Evolutionary conservation across 1,140 invertebrate species (phyloP), one percentile per base, ranked within the genome.

Genomic region (Pseudomyrmex cubaensis): DNA sequence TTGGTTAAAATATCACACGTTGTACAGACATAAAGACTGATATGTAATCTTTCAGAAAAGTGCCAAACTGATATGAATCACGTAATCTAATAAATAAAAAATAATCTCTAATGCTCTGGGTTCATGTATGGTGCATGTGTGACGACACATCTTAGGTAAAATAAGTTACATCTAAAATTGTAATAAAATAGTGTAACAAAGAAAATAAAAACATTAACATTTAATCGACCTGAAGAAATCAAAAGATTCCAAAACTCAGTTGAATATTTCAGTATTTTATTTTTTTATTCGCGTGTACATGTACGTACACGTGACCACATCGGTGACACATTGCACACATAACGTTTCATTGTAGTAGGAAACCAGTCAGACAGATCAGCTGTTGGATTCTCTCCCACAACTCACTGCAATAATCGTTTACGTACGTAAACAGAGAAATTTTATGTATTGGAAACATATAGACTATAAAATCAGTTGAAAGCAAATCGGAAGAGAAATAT

Each of bases 1-100:
- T 15, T 78, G 54, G 25, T 66, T 17, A 78, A 10, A 70, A 67
- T 46, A 10, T 20, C 48, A 12, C 35, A 59, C 4, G 67, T 73
- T 46, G 84, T 69, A 67, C 50, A 77, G 52, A 62, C 61, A 69
- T 20, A 78, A 88, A 88, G 87, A 87, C 87, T 87, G 86, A 87
- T 76, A 66, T 63, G 56, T 62, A 62, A 83, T 48, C 69, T 73
- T 87, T 5, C 75, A 87, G 44, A 52, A 25, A 82, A 87, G 87
- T 88, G 87, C 86, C 86, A 88, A 67, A 59, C 57, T 69, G 67
- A 20, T 59, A 48, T 77, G 56, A 44, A 20, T 77, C 13, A 35
- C 35, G 35, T 35, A 35, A 35, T 35, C 35, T 35, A 35, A 9
- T 69, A 46, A 59, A 70, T n/a, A 66, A 48, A 10, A 66, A 73